phyloP scores from a whole-genome alignment of 2,797 vertebrate genomes.

The Tympanoctomys barrerae region DNA sequence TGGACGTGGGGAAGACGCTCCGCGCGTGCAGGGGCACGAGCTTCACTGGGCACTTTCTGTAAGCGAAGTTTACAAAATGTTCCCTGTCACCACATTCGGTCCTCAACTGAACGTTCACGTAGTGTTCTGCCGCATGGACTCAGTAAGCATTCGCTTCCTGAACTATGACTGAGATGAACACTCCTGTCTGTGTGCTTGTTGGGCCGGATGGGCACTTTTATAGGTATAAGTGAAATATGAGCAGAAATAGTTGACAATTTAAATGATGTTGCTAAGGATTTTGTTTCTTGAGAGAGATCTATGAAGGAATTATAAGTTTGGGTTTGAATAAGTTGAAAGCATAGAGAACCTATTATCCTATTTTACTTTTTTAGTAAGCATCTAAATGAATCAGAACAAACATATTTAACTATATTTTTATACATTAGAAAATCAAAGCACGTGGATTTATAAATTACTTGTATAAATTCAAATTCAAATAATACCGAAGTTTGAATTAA shows the following conservation, averaged over 20 bases:
- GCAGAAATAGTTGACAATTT: neutral
- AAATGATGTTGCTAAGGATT: neutral
- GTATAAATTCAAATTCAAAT: neutral
- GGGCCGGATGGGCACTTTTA: neutral
- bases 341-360: neutral
- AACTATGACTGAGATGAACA: conserved; percentile 23
- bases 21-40: neutral
- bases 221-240: neutral
- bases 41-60: neutral
- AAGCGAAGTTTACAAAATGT: neutral
- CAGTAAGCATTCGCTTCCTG: neutral
- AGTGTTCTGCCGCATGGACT: neutral
- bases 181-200: neutral
- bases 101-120: neutral
- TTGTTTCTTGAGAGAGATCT: conserved; percentile 34
- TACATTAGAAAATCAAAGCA: conserved; percentile 11
- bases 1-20: neutral
- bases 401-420: conserved; percentile 18
- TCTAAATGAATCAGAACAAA: conserved; percentile 1
- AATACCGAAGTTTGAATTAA: neutral
- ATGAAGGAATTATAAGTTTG: neutral
- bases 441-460: neutral
- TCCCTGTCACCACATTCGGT: neutral
- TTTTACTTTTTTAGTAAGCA: neutral
- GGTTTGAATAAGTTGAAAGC: neutral